phyloP scores from a whole-genome alignment of 2,113 vertebrate genomes.

The Phyllopteryx taeniolatus region DNA sequence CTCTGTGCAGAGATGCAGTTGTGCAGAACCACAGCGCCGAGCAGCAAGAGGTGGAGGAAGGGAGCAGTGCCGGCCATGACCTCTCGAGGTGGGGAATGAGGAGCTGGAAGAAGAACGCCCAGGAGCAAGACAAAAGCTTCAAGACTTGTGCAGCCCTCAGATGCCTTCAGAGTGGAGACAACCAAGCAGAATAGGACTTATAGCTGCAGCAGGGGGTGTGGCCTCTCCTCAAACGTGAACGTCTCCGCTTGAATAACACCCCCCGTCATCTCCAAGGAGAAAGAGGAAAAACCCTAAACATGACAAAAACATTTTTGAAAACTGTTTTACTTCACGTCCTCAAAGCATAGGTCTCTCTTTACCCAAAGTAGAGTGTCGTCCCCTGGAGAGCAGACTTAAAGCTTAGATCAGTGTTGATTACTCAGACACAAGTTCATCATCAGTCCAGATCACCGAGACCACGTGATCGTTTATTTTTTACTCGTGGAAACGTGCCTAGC shows the following conservation, averaged over 20 bases:
- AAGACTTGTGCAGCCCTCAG: constrained; percentile 48
- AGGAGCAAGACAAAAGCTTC: constrained; percentile 38
- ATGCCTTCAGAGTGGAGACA: constrained; percentile 44
- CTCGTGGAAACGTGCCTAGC: background rate
- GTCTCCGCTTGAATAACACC: constrained; percentile 2
- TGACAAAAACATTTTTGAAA: background rate
- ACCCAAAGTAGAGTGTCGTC: background rate
- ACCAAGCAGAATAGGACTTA: constrained; percentile 27
- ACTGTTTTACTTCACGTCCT: background rate
- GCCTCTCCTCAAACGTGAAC: constrained; percentile 16
- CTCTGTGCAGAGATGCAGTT: constrained; percentile 79
- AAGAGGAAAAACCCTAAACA: constrained; percentile 1
- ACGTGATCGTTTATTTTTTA: background rate
- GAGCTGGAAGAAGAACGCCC: constrained; percentile 20
- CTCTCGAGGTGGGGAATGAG: background rate
- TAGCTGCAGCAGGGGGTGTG: constrained; percentile 44
- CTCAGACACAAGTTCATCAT: background rate
- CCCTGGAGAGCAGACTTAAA: background rate
- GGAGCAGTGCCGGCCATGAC: constrained; percentile 42
- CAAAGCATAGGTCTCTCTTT: too few relatives aligned
- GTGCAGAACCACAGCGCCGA: constrained; percentile 80
- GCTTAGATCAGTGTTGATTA: background rate
- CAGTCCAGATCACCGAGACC: background rate
- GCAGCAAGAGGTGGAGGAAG: constrained; percentile 78
- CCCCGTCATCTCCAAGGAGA: background rate